Base-by-base conservation (phyloP, 2,797 vertebrate species). In the Spinibarbus caldwelli region DNA sequence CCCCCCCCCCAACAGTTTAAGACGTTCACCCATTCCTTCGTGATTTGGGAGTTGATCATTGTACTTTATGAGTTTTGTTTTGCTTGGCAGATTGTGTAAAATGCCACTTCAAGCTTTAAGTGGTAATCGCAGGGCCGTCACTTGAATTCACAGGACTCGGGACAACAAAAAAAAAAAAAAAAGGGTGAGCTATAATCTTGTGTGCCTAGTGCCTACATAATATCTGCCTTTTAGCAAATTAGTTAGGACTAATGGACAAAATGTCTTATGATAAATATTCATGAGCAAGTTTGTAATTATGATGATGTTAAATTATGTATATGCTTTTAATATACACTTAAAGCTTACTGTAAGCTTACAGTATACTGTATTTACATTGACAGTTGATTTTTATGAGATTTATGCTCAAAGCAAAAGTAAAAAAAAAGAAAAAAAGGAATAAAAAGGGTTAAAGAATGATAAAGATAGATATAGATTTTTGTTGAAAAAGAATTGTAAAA, bases 221-320 rank as follows among this genome's bases (percentile, higher is more conserved):
- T 5, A 23, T 52, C 29, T 34, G 29, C 26, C 29, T 23, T 52
- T 52, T 31, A 75, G 45, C 29, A 34, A 75, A 75, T 75, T 31
- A 23, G 10, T 75, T 34, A 23, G 26, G 5, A 73, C 45, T 49
- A 34, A 49, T 75, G 29, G 72, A 52, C 5, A 6, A 4, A 75
- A 36, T 75, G 47, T 76, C 2, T 54, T 9, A 36, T 8, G 14
- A 36, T 54, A 54, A 54, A 76, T 76, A 76, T 36, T 54, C 6
- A 76, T 36, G 21, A 54, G 31, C 19, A 36, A 15, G 8, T 15
- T 4, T n/a, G 31, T 34, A 31, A 75, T 34, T 19, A 67, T 21
- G 17, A 8, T 67, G 66, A 67, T 36, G 66, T 52, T 75, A 49
- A 52, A 75, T 75, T 23, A 75, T 75, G 29, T 6, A 75, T 70